Percentiles rank a stretch among this genome's conserved stretches.
These are phyloP conservation scores for Atrina japonica DNA, from an alignment of 2,888 invertebrate genomes.

Conservation along the genomic window DNA sequence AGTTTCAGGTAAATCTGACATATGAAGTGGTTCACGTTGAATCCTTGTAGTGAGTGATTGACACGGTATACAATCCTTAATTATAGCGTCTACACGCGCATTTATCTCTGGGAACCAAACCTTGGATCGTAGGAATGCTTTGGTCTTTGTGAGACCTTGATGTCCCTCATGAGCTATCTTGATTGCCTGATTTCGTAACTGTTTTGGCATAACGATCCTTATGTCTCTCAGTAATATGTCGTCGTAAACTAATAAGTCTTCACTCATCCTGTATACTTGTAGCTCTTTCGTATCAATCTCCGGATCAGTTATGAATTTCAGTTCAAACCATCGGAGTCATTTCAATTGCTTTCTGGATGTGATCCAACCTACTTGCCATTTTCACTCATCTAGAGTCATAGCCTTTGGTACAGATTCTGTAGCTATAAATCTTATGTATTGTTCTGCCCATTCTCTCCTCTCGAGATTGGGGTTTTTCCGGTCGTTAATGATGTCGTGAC, in stretches of 20 bases:
- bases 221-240: constrained; percentile 37
- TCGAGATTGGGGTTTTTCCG: neutral
- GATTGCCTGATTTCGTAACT: too few species aligned
- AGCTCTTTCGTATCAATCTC: constrained; percentile 42
- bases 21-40: constrained; percentile 41
- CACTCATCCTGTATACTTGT: constrained; percentile 27
- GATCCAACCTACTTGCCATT: constrained; percentile 41
- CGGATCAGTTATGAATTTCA: constrained; percentile 22
- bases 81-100: constrained; percentile 35
- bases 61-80: constrained; percentile 42
- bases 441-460: constrained; percentile 50
- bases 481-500: constrained; percentile 52
- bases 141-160: constrained; percentile 56
- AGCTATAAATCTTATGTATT: constrained; percentile 55
- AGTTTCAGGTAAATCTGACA: constrained; percentile 39
- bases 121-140: constrained; percentile 52
- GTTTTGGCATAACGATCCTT: constrained; percentile 37
- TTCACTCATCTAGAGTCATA: constrained; percentile 58
- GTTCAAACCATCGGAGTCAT: constrained; percentile 39
- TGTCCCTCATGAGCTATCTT: too few species aligned
- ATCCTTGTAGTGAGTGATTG: constrained; percentile 4
- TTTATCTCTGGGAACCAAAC: constrained; percentile 61
- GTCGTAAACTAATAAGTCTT: constrained; percentile 41
- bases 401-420: constrained; percentile 45
- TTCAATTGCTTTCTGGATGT: constrained; percentile 50